phyloP scores from a whole-genome alignment of 2,888 invertebrate species.

The Sarcophaga caerulescens region DNA sequence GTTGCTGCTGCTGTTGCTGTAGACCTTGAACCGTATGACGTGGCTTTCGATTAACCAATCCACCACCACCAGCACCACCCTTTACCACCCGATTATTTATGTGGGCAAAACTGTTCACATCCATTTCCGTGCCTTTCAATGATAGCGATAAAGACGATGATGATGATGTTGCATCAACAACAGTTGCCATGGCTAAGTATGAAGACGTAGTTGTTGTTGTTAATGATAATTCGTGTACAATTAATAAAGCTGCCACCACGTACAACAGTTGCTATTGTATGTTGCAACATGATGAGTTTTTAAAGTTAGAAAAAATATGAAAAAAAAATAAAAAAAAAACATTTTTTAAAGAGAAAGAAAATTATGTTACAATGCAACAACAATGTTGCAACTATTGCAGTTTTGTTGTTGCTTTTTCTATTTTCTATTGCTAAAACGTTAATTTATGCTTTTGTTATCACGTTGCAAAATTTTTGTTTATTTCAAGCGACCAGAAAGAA shows the following conservation, averaged over 20 bases:
- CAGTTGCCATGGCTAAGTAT: slow-evolving; percentile 48
- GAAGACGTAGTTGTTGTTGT: slow-evolving; percentile 65
- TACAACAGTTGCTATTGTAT: slow-evolving; percentile 72
- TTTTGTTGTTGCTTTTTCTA: slow-evolving; percentile 4
- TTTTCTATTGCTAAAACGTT: slow-evolving; percentile 11
- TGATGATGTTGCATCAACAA: slow-evolving; percentile 52
- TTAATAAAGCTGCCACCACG: slow-evolving; percentile 72
- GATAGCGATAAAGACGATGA: slow-evolving; percentile 35
- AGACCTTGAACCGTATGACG: slow-evolving; percentile 60
- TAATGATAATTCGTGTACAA: slow-evolving; percentile 71
- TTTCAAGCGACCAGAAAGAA: neutral
- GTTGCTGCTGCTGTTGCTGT: slow-evolving; percentile 60
- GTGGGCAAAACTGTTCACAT: slow-evolving; percentile 70
- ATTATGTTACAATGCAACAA: slow-evolving; percentile 35
- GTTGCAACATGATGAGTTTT: slow-evolving; percentile 38
- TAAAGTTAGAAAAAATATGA: slow-evolving; percentile 58
- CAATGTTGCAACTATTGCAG: neutral
- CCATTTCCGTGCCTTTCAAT: slow-evolving; percentile 67
- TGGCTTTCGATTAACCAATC: slow-evolving; percentile 71
- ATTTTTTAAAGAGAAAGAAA: slow-evolving; percentile 29
- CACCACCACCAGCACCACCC: slow-evolving; percentile 37
- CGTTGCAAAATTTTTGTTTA: slow-evolving; percentile 1
- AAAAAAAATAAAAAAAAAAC: slow-evolving; percentile 49
- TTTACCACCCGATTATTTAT: slow-evolving; percentile 69
- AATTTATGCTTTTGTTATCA: slow-evolving; percentile 31